Evolutionary conservation across 2,797 vertebrate species (phyloP), one percentile per base, ranked within the genome.

Genomic region (Pipistrellus pygmaeus): DNA sequence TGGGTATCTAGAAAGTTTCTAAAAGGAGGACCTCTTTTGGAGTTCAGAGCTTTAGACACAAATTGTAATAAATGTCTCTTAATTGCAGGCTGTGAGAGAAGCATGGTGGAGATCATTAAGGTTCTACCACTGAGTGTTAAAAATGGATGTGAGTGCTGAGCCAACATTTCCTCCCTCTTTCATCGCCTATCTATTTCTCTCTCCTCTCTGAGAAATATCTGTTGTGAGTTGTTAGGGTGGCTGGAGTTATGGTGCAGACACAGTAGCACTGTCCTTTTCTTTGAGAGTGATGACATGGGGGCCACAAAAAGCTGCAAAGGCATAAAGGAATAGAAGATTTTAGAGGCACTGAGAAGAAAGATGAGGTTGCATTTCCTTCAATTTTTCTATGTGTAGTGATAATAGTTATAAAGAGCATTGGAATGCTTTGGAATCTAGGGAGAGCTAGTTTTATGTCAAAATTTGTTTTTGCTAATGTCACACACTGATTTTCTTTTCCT

Each of bases 391-490:
- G 92, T 95, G 14, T 81, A 27, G 85, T 77, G 57, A 5, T 3
- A 81, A 15, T 10, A 64, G 13, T 89, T 87, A 13, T 18, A 72
- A 55, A 96, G 92, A 71, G 32, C 75, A 41, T 9, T 80, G 53
- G 27, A 91, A 85, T 60, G 60, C 68, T 72, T 71, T 76, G 71
- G 78, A 93, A 76, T 76, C 21, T 86, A 51, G 35, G 72, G 73
- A 77, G 21, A 53, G 53, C 68, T 81, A 68, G 66, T 90, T 86
- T 94, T 77, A 51, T 94, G 64, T 95, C 35, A 81, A 18, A 66
- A 83, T 94, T 86, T 78, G 17, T 64, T 72, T 85, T 92, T 75
- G 76, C 85, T 91, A 78, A 85, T 77, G 75, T 96, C 69, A 68
- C 20, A 69, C 46, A 48, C n/a, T 38, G 72, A 41, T 93, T 89